These are phyloP conservation scores for Harlomillsia oculata DNA, from an alignment of 1,140 invertebrate species.

Conservation along the genomic window DNA sequence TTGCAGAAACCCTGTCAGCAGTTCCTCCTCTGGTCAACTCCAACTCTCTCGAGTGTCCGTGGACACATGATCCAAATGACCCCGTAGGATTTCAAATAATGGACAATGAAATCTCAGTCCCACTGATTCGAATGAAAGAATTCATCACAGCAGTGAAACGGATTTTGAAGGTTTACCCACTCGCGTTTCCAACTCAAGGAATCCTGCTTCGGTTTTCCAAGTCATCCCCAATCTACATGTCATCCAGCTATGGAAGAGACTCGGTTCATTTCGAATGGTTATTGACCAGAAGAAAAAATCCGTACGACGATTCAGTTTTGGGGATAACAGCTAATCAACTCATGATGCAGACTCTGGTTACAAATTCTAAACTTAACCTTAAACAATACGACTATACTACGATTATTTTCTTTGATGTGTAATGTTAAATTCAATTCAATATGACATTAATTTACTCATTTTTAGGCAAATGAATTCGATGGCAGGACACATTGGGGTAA, in stretches of 20 bases:
- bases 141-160: conserved; percentile 7
- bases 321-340: conserved; percentile 16
- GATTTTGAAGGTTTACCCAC: conserved; percentile 6
- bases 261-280: conserved; percentile 19
- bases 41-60: not conserved
- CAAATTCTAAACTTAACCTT: not conserved
- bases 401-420: not conserved
- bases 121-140: not conserved
- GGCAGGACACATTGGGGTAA: conserved; percentile 20
- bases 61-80: not conserved
- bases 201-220: conserved; percentile 20
- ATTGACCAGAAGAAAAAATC: conserved; percentile 14
- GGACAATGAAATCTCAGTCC: not conserved
- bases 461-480: not conserved
- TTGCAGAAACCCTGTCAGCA: no score
- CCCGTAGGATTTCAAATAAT: conserved; percentile 10
- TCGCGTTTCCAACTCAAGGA: conserved; percentile 18
- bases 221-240: conserved; percentile 11
- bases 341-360: conserved; percentile 21
- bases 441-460: not conserved
- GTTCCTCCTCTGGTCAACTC: no score
- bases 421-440: not conserved
- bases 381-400: not conserved
- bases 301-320: conserved; percentile 1
- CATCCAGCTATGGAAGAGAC: conserved; percentile 13